These are phyloP conservation scores for Drosophila putrida DNA, from an alignment of 2,888 invertebrate genomes.

Conservation along the genomic window DNA sequence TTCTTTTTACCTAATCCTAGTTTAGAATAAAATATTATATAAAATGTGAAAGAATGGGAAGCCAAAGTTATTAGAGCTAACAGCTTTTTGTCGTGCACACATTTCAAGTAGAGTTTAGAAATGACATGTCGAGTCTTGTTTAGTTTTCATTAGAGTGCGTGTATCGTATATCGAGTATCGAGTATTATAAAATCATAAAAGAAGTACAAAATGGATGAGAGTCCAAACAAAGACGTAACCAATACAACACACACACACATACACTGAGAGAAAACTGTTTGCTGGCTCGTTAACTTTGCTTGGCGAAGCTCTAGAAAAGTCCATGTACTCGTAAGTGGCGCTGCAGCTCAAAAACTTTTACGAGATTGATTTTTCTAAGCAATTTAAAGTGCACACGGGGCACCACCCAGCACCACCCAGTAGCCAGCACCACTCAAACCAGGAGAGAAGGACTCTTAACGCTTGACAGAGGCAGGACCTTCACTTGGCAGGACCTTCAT, in stretches of 20 bases:
- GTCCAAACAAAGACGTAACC: constrained; percentile 47
- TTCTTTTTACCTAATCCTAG: neutral
- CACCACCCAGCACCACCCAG: neutral
- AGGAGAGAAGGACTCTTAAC: constrained; percentile 10
- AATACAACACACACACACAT: constrained; percentile 26
- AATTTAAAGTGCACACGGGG: constrained; percentile 73
- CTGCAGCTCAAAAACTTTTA: constrained; percentile 67
- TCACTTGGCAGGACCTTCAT: neutral
- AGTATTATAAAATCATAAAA: constrained; percentile 36
- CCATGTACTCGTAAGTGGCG: constrained; percentile 66
- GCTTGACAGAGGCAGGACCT: constrained; percentile 17
- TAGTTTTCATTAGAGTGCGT: constrained; percentile 45
- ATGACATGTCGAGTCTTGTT: constrained; percentile 17
- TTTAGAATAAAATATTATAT: neutral
- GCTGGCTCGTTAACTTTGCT: constrained; percentile 56
- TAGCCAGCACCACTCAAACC: neutral
- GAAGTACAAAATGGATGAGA: constrained; percentile 34
- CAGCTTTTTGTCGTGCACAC: constrained; percentile 30
- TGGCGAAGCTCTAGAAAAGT: constrained; percentile 44
- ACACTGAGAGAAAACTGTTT: constrained; percentile 29
- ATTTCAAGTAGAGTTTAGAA: constrained; percentile 33
- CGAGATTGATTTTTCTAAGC: constrained; percentile 81
- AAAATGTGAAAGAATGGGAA: neutral
- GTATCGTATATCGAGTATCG: constrained; percentile 4
- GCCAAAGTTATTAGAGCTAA: constrained; percentile 6